These are phyloP conservation scores for Drosophila novamexicana DNA, from an alignment of 1,140 invertebrate genomes.

Conservation along the genomic window DNA sequence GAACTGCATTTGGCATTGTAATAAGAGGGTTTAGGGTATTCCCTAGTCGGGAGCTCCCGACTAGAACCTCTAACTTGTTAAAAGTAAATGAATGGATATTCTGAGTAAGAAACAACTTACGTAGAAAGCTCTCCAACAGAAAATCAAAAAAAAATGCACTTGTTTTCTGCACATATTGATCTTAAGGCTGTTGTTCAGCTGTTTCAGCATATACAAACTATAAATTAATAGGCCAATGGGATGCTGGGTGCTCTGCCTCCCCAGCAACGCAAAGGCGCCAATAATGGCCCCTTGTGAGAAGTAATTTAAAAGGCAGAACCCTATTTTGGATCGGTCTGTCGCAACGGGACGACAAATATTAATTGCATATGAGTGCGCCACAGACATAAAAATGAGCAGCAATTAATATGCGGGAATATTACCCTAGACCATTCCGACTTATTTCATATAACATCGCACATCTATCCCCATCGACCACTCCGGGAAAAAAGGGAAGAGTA, in stretches of 20 bases:
- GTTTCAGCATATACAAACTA: slow-evolving; percentile 45
- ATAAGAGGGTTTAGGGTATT: no score
- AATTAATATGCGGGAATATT: slow-evolving; percentile 70
- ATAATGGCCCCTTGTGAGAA: slow-evolving; percentile 61
- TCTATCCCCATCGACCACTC: slow-evolving; percentile 45
- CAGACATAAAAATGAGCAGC: slow-evolving; percentile 75
- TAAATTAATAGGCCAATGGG: slow-evolving; percentile 42
- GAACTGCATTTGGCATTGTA: no score
- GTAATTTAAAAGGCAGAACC: slow-evolving; percentile 64
- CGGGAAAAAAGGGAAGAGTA: slow-evolving; percentile 34
- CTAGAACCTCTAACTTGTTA: no score
- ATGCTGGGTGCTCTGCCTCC: neutral
- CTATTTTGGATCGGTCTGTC: slow-evolving; percentile 37
- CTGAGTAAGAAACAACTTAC: neutral
- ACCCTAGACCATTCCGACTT: slow-evolving; percentile 13
- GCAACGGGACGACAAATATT: slow-evolving; percentile 69
- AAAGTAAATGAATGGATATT: no score
- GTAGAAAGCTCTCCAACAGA: neutral
- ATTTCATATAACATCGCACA: neutral
- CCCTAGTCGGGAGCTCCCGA: no score
- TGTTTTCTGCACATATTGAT: slow-evolving; percentile 14
- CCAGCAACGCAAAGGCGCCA: slow-evolving; percentile 16
- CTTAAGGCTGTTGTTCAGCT: slow-evolving; percentile 32
- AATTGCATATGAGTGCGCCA: slow-evolving; percentile 74
- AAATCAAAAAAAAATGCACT: neutral